phyloP scores from a whole-genome alignment of 2,797 vertebrate species.

The Gouania willdenowi region DNA sequence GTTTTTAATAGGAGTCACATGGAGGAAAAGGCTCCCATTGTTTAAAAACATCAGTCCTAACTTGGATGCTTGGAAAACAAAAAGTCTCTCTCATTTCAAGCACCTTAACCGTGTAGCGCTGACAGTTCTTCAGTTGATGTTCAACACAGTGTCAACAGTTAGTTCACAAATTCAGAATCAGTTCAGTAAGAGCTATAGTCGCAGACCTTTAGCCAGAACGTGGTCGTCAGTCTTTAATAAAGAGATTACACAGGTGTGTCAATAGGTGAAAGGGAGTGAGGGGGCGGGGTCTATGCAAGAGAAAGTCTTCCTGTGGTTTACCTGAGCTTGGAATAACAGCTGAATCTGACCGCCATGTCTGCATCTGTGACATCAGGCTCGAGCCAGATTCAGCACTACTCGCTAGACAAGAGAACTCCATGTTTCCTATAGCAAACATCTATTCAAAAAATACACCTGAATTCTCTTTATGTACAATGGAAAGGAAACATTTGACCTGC shows the following conservation, averaged over 20 bases:
- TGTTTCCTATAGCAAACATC: constrained; percentile 73
- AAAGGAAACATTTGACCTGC: constrained; percentile 76
- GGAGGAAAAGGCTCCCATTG: constrained; percentile 59
- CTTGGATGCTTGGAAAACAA: constrained; percentile 12
- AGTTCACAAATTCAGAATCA: constrained; percentile 58
- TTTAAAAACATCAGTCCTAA: constrained; percentile 47
- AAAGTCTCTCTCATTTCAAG: constrained; percentile 32
- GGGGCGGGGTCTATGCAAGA: constrained; percentile 34
- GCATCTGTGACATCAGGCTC: constrained; percentile 54
- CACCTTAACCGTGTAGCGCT: constrained; percentile 33
- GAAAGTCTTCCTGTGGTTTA: constrained; percentile 65
- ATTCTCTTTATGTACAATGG: constrained; percentile 81
- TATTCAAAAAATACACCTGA: constrained; percentile 78
- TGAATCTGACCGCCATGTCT: constrained; percentile 49
- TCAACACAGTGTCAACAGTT: constrained; percentile 67
- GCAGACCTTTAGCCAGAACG: constrained; percentile 33
- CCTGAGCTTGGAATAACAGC: constrained; percentile 74
- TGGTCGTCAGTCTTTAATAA: constrained; percentile 29
- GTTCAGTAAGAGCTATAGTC: constrained; percentile 35
- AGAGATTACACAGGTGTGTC: constrained; percentile 43
- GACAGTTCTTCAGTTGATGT: constrained; percentile 36
- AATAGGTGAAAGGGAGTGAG: not conserved
- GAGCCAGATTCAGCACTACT: constrained; percentile 64
- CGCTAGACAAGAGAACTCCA: constrained; percentile 63
- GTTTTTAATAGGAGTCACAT: constrained; percentile 73